Evolutionary conservation across 2,113 vertebrate genomes (phyloP).

Genomic region (Gopherus flavomarginatus): DNA sequence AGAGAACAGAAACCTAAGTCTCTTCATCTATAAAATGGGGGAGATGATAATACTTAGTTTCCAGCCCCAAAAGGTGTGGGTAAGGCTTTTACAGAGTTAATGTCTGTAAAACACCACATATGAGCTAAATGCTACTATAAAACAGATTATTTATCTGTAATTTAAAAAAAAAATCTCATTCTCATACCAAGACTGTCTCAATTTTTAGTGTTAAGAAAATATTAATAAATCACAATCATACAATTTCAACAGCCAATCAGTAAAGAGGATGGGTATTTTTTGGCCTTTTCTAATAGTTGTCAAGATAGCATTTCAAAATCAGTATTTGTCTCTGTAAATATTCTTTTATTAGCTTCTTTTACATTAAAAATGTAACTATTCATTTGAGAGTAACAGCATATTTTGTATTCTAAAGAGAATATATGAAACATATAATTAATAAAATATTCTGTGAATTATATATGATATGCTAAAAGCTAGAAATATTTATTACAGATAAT

Average conservation of each 20-base stretch:
- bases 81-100: not conserved
- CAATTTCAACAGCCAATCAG: not conserved
- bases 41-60: conserved; percentile 55
- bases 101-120: not conserved
- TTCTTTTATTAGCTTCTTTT: conserved; percentile 22
- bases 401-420: conserved; percentile 41
- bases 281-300: not conserved
- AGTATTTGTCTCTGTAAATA: conserved; percentile 6
- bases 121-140: not conserved
- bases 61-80: conserved; percentile 48
- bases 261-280: not conserved
- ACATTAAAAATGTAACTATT: conserved; percentile 39
- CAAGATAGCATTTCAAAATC: not conserved
- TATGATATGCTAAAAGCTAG: not conserved
- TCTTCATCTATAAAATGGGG: not conserved
- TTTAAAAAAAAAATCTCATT: not conserved
- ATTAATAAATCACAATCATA: not conserved
- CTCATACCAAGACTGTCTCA: not conserved
- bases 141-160: not conserved
- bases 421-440: conserved; percentile 29
- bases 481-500: not conserved
- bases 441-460: conserved; percentile 44
- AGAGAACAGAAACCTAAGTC: conserved; percentile 16
- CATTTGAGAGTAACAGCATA: conserved; percentile 38
- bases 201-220: not conserved